These are phyloP conservation scores for human DNA, from an alignment of 2,113 vertebrate genomes.

Conservation along the genomic window GRCh38 chr17:16942001-16942500, in stretches of 20 bases:
- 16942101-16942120: not conserved
- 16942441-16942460: not conserved
- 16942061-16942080: not conserved
- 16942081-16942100: not conserved
- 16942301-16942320: not conserved
- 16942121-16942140: not conserved
- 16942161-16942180: not conserved
- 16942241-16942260: not conserved
- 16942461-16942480: not conserved
- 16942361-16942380: not conserved
- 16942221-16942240: not conserved
- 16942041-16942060: not conserved
- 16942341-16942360: not conserved
- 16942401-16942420: not conserved
- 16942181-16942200: not conserved
- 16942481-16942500: not conserved
- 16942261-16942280: not conserved
- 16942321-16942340: not conserved
- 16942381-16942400: not conserved
- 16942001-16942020: not conserved
- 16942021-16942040: not conserved
- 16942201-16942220: not conserved
- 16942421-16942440: not conserved
- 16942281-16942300: not conserved
- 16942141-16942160: not conserved